Conservation (phyloP, 2,797 vertebrate species). For the Argya squamiceps region DNA sequence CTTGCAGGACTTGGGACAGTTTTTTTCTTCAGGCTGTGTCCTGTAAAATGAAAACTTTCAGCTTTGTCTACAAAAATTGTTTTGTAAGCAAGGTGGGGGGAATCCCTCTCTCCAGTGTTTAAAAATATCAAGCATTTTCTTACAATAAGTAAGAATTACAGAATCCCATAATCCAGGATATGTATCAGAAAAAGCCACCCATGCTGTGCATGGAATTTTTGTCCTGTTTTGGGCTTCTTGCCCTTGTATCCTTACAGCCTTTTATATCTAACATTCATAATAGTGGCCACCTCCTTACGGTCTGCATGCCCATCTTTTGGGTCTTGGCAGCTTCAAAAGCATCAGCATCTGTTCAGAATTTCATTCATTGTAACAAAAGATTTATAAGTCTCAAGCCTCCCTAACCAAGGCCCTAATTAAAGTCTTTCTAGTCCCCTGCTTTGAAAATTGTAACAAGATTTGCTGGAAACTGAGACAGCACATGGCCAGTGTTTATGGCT, state of each 20-base stretch:
- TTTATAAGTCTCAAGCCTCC: conserved; percentile 15
- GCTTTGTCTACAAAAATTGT: background rate
- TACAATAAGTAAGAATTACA: background rate
- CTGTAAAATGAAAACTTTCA: background rate
- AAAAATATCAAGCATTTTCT: background rate
- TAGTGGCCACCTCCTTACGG: background rate
- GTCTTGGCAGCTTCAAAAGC: conserved; percentile 22
- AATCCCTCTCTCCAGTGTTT: background rate
- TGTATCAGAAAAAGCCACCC: background rate
- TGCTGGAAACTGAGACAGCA: background rate
- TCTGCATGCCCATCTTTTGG: background rate
- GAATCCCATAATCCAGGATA: background rate
- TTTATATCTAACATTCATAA: background rate
- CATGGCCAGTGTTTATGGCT: background rate
- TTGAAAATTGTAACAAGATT: conserved; percentile 32
- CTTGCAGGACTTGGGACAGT: background rate
- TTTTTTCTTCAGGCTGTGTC: fast-evolving
- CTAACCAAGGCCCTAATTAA: conserved; percentile 8
- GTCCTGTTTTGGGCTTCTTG: background rate
- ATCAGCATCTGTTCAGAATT: conserved; percentile 45
- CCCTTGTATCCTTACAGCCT: background rate
- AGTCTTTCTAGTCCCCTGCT: conserved; percentile 5
- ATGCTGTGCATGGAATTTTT: background rate
- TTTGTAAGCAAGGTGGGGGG: background rate
- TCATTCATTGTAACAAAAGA: conserved; percentile 1